A percentile compares a stretch with the other conserved stretches of the same genome.
Evolutionary conservation across 2,113 vertebrate species (phyloP).

Genomic region (Hyla sarda): DNA sequence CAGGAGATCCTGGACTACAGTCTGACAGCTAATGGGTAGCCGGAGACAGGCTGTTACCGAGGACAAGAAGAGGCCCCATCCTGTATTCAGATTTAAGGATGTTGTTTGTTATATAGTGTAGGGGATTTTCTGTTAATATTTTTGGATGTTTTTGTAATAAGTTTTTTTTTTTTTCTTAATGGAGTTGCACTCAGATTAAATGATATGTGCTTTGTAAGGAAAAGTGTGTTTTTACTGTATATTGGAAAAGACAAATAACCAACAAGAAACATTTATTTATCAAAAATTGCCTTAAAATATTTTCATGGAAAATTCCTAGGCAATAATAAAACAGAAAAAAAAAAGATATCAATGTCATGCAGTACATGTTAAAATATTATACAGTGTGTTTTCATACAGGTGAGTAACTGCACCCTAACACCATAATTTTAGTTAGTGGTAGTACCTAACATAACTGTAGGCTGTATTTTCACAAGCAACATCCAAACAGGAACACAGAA

Average conservation of each 20-base stretch:
- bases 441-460: no score
- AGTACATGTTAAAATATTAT: neutral
- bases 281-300: neutral
- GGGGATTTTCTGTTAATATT: conserved; percentile 30
- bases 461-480: no score
- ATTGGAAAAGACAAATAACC: neutral
- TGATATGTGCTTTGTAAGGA: conserved; percentile 33
- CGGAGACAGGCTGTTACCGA: neutral
- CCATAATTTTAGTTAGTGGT: neutral
- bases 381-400: neutral
- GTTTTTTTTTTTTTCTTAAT: conserved; percentile 19
- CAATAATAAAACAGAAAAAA: neutral
- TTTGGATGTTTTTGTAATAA: conserved; percentile 21
- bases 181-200: conserved; percentile 17
- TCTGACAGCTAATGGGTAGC: neutral
- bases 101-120: neutral
- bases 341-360: neutral
- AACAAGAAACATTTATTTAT: neutral
- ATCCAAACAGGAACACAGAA: no score
- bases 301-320: neutral
- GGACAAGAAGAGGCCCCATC: neutral
- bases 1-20: neutral
- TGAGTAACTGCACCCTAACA: neutral
- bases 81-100: neutral
- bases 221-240: neutral